Percentiles rank a stretch among this genome's conserved stretches.
Evolutionary conservation across 2,113 vertebrate genomes (phyloP).

Genomic region (Micronycteris hirsuta): DNA sequence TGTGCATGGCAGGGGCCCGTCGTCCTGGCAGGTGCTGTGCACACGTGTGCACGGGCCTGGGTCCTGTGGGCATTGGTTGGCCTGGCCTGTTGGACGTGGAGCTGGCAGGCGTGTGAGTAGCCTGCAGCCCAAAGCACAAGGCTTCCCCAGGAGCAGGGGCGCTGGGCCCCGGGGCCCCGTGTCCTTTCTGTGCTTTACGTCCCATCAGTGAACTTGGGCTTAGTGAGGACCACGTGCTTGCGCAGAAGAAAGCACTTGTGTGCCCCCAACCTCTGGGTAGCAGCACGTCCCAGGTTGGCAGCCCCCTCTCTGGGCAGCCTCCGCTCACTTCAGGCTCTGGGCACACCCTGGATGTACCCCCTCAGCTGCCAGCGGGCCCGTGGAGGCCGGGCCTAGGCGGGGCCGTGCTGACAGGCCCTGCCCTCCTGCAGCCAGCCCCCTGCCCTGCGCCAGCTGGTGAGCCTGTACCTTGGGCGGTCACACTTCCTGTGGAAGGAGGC

Average conservation of each 20-base stretch:
- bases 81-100: neutral
- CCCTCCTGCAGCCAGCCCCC: constrained; percentile 85
- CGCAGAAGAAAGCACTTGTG: neutral
- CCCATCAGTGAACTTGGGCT: neutral
- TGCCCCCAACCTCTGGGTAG: neutral
- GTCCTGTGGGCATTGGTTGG: neutral
- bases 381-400: neutral
- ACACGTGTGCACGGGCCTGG: neutral
- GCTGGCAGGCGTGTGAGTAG: neutral
- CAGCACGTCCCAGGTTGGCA: accelerated
- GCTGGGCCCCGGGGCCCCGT: accelerated
- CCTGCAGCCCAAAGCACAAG: neutral
- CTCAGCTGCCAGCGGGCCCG: accelerated
- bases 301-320: neutral
- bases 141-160: neutral
- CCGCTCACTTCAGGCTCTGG: neutral
- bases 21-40: neutral
- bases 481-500: constrained; percentile 92
- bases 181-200: accelerated
- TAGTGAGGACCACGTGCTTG: accelerated
- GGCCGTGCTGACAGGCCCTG: neutral
- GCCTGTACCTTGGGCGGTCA: constrained; percentile 91
- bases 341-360: neutral
- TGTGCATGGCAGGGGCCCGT: neutral
- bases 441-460: constrained; percentile 89